Conservation (phyloP, 1,140 invertebrate genomes). For the Nylanderia fulva region DNA sequence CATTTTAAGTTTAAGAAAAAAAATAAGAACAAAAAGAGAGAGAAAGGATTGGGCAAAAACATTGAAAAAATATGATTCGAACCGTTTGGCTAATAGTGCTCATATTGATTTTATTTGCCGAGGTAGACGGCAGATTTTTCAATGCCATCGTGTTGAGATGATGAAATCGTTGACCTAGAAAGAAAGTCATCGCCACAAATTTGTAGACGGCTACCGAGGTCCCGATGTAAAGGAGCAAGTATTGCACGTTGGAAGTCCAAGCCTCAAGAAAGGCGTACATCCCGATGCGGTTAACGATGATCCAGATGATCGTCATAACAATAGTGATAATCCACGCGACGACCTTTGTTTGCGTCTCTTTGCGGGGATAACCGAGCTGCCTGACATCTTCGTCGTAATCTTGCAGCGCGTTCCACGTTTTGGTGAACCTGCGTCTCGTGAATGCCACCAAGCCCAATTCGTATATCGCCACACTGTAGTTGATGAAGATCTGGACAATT, state of each 20-base stretch:
- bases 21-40: too few relatives aligned
- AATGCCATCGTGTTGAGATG: slow-evolving; percentile 75
- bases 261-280: slow-evolving; percentile 77
- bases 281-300: slow-evolving; percentile 73
- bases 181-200: slow-evolving; percentile 71
- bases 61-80: neutral
- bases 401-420: slow-evolving; percentile 79
- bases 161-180: slow-evolving; percentile 79
- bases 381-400: slow-evolving; percentile 76
- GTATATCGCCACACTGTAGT: slow-evolving; percentile 69
- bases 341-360: slow-evolving; percentile 67
- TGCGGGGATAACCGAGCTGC: slow-evolving; percentile 74
- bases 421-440: slow-evolving; percentile 65
- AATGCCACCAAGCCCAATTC: slow-evolving; percentile 63
- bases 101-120: slow-evolving; percentile 43
- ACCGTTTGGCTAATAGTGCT: slow-evolving; percentile 58
- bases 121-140: slow-evolving; percentile 53
- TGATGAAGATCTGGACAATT: slow-evolving; percentile 74
- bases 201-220: slow-evolving; percentile 74
- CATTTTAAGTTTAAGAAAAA: too few relatives aligned
- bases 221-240: slow-evolving; percentile 78
- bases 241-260: slow-evolving; percentile 75
- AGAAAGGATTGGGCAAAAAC: too few relatives aligned
- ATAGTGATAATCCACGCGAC: slow-evolving; percentile 69
- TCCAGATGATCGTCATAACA: slow-evolving; percentile 71